Evolutionary conservation across 2,113 vertebrate genomes (phyloP), one percentile per base, ranked within the genome.

Genomic region (Oryzias woworae): DNA sequence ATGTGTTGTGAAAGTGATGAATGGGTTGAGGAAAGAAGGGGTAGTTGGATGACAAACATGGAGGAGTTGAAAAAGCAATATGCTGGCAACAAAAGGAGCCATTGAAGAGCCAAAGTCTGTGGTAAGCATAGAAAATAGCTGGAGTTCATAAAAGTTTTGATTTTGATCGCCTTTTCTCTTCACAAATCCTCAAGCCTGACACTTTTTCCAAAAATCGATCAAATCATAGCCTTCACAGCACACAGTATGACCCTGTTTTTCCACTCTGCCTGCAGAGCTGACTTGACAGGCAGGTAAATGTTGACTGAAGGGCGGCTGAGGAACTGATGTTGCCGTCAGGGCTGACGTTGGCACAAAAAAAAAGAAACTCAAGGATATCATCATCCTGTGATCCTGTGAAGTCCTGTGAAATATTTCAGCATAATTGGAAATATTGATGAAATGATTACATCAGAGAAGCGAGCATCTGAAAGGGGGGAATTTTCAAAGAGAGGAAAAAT

Each of bases 1-100:
- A 75, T 56, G 55, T 67, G 45, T 60, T 62, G 45, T 62, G 73
- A 83, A 63, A 61, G 76, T 77, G 82, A 85, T 76, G 76, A 82
- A 88, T 80, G 72, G 42, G 58, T 1, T 3, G 53, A 14, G 52
- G 28, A 18, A 50, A 42, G 20, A 53, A 46, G 58, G 24, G 20
- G 56, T 24, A 26, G 55, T 12, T 16, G 56, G 53, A 68, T 53
- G 58, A 50, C 53, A 51, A 2, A 1, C 28, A 36, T 7, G 28
- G 55, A 58, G 48, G 18, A 66, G 63, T 24, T 0, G 47, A 49
- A 55, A 17, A 23, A 36, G 60, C 10, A 15, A 70, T 42, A 18
- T 14, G 1, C n/a, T 41, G 68, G 60, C 17, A 46, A 52, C 57
- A 26, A 43, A 55, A 65, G 54, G 49, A 48, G 55, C 51, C 45